Evolutionary conservation across 2,113 vertebrate genomes (phyloP), one percentile per base, ranked within the genome.

Genomic region (Chlamydotis undulata): DNA sequence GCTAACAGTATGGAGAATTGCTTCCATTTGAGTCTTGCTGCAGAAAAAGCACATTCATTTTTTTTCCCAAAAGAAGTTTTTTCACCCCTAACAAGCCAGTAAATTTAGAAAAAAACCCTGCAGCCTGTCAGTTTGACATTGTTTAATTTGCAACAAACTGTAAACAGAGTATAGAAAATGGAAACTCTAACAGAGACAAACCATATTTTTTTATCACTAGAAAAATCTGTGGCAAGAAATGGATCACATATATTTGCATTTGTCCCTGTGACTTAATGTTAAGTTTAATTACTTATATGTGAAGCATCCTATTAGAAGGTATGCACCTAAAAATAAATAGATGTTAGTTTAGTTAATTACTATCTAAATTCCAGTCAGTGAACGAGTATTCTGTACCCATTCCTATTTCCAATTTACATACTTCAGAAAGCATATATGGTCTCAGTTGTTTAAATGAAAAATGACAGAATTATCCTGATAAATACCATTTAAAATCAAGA

Each of bases 361-460:
- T 91, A 61, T 52, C 80, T 85, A 57, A 87, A 91, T 79, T 85
- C 68, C 78, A 89, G 71, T 91, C 65, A 88, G 70, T 93, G 80
- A 78, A 56, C 45, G 68, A 83, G 70, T 53, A 77, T 93, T 93
- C 77, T 87, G 14, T 53, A 80, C 37, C 82, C 69, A 91, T 91
- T 93, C 69, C 82, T 55, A 86, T 7, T 91, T 47, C 60, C 59
- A 73, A 90, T 89, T 93, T 93, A 59, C 16, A 60, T 88, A 63
- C 80, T 92, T 96, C n/a, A 68, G 74, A 90, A 93, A 90, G 35
- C 0, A 0, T 57, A 4, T 60, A 90, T 2, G 3, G 23, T 82
- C 69, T 88, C 73, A 76, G 96, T 93, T 97, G 69, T 83, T 94
- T 92, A 93, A 96, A 96, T 96, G 82, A 82, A 93, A 92, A 96